Conservation (phyloP, 2,888 invertebrate species). For the Clivina fossor region DNA sequence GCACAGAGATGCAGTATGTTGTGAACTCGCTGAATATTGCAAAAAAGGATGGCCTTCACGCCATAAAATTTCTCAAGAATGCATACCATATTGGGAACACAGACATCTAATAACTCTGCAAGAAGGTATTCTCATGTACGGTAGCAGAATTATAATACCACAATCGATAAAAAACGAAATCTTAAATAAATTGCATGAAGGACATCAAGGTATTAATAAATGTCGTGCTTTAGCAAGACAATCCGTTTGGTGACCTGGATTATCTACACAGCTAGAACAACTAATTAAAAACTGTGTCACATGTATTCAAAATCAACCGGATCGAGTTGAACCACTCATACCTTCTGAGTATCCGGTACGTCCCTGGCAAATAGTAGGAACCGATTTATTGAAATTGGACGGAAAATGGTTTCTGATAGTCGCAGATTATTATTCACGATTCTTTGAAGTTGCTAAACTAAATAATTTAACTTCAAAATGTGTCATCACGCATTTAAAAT, state of each 20-base stretch:
- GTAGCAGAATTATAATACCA: constrained; percentile 35
- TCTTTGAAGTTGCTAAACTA: constrained; percentile 33
- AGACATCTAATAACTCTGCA: constrained; percentile 30
- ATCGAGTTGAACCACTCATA: constrained; percentile 36
- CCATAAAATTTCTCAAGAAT: constrained; percentile 31
- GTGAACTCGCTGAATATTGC: constrained; percentile 13
- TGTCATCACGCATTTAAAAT: constrained; percentile 30
- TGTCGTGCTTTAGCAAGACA: constrained; percentile 35
- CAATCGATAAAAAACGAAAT: constrained; percentile 32
- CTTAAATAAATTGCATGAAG: constrained; percentile 36
- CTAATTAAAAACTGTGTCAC: constrained; percentile 29
- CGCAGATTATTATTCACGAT: constrained; percentile 38
- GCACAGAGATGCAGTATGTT: constrained; percentile 14
- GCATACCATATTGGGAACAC: constrained; percentile 28
- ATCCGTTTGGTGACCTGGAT: constrained; percentile 39
- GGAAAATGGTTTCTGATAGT: constrained; percentile 36
- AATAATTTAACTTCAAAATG: constrained; percentile 10
- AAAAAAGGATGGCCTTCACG: constrained; percentile 34
- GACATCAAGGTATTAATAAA: constrained; percentile 40
- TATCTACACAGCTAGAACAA: constrained; percentile 31
- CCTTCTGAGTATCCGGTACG: constrained; percentile 35
- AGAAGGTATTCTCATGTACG: constrained; percentile 23
- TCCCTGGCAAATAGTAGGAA: constrained; percentile 39
- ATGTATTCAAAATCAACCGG: constrained; percentile 32
- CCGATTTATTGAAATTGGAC: constrained; percentile 36